Conservation (phyloP, 2,113 vertebrate species). For the Toxotes jaculatrix region DNA sequence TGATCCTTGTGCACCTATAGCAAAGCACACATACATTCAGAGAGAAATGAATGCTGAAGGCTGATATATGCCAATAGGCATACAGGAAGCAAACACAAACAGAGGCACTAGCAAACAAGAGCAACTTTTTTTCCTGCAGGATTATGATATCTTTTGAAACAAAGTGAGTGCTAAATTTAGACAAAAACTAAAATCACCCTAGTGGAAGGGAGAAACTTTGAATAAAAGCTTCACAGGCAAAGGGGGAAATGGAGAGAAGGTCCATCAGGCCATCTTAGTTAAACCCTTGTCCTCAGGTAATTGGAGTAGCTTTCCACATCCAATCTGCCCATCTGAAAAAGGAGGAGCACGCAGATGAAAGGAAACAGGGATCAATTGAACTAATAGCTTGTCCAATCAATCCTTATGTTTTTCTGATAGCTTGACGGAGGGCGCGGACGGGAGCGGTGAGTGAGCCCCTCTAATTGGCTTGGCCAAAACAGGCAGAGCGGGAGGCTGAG, state of each 20-base stretch:
- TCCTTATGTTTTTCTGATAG: constrained; percentile 76
- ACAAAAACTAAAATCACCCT: constrained; percentile 1
- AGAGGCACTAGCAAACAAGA: background rate
- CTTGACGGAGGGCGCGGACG: constrained; percentile 40
- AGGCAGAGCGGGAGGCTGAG: constrained; percentile 46
- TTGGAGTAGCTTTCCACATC: constrained; percentile 58
- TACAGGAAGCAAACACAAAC: background rate
- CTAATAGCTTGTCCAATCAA: constrained; percentile 78
- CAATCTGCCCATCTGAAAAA: constrained; percentile 68
- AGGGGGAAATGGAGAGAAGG: constrained; percentile 21
- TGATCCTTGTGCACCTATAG: constrained; percentile 26
- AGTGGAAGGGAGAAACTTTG: background rate
- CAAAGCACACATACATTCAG: background rate
- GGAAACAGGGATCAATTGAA: constrained; percentile 76
- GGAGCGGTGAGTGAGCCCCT: constrained; percentile 46
- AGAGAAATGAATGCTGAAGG: constrained; percentile 1
- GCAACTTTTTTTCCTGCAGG: background rate
- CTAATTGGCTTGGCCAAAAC: constrained; percentile 72
- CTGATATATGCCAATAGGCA: background rate
- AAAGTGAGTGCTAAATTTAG: background rate
- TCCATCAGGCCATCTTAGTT: constrained; percentile 29
- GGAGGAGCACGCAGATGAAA: constrained; percentile 67
- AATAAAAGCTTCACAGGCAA: background rate
- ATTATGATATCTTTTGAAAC: constrained; percentile 3
- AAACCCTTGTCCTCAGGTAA: constrained; percentile 58